These are phyloP conservation scores for Frieseomelitta varia DNA, from an alignment of 1,140 invertebrate genomes.

Conservation along the genomic window DNA sequence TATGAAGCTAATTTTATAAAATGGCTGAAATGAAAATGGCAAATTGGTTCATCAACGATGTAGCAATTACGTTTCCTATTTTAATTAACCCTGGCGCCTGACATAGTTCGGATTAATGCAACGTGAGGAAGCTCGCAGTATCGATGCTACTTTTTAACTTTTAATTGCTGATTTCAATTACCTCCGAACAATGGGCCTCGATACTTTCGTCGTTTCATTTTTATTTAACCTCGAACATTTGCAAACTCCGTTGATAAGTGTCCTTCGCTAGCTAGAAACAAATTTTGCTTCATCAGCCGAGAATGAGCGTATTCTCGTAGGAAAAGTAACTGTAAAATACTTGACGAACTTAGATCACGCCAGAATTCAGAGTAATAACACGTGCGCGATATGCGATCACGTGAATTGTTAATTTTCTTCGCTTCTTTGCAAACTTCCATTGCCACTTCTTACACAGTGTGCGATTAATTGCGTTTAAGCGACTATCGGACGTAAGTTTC, in stretches of 20 bases:
- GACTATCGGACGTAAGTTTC: too few species aligned
- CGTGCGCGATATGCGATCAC: not conserved
- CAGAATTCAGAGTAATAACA: not conserved
- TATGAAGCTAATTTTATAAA: not conserved
- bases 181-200: too few species aligned
- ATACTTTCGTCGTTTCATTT: not conserved
- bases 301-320: not conserved
- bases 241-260: not conserved
- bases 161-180: not conserved
- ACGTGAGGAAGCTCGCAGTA: too few species aligned
- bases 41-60: not conserved
- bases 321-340: not conserved
- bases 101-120: not conserved
- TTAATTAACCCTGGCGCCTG: not conserved
- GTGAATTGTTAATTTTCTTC: constrained; percentile 26
- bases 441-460: not conserved
- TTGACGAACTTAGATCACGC: not conserved
- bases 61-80: not conserved
- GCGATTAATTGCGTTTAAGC: too few species aligned
- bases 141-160: not conserved
- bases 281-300: not conserved
- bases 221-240: too few species aligned
- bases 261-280: not conserved
- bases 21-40: not conserved
- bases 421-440: not conserved